Base-by-base conservation (phyloP, 2,888 invertebrate species). In the Hirtodrosophila cameraria region DNA sequence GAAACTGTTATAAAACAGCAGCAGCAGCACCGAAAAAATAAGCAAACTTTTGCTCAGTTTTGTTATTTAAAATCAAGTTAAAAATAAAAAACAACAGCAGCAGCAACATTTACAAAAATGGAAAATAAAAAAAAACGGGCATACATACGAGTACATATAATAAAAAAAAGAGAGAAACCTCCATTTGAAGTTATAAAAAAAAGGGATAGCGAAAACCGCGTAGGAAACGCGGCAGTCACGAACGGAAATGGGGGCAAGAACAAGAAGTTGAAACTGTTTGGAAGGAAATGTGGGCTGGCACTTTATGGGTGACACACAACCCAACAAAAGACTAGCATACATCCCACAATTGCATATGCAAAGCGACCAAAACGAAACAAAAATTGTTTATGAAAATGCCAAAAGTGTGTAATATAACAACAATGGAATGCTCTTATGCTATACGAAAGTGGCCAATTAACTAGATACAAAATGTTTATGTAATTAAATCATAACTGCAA, bases 371-470 rank as follows among this genome's bases (percentile, higher is more conserved):
- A 39, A 61, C 48, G 23, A 60, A 42, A 52, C 30, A 52, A 68
- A 78, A 79, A 77, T 74, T 64, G 62, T 74, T 76, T 76, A 80
- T 80, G 74, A 77, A 76, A 80, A 54, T n/a, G 16, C 1, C 11
- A 43, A 53, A 38, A 48, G 15, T 33, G n/a, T 6, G 1, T 8
- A 12, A 39, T 3, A 35, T 13, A 39, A 33, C 33, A 28, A 38
- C 38, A 9, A 3, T 2, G 11, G 8, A 18, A 67, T 61, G 28
- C 78, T 35, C 73, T 71, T 35, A 15, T 5, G 23, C 6, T n/a
- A n/a, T n/a, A n/a, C 23, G 8, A 7, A 6, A 23, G 23, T 7
- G 6, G 2, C 3, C 2, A 20, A 8, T 23, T 23, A 8, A 23
- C 6, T 6, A 6, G 23, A 20, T n/a, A n/a, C n/a, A n/a, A n/a